Evolutionary conservation across 2,113 vertebrate genomes (phyloP).

Genomic region (Falcunculus frontatus): DNA sequence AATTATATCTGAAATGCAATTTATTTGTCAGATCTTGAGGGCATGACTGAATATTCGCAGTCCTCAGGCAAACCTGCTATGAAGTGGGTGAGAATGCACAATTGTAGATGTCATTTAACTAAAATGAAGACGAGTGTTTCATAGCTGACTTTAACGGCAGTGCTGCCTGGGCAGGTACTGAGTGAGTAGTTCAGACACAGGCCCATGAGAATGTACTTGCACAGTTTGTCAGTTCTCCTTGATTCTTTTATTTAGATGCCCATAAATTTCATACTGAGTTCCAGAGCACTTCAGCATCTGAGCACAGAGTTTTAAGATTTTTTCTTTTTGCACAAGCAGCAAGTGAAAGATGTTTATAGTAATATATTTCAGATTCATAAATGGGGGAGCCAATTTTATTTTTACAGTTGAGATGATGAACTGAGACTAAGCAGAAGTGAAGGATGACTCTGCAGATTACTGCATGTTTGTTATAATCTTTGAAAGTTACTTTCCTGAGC

Average conservation of each 20-base stretch:
- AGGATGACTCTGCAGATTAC: background rate
- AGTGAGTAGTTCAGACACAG: background rate
- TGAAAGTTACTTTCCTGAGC: background rate
- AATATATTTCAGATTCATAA: background rate
- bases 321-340: background rate
- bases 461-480: background rate
- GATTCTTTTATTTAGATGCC: background rate
- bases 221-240: background rate
- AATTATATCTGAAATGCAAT: background rate
- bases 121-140: background rate
- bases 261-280: background rate
- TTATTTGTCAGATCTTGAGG: background rate
- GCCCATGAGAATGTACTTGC: background rate
- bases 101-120: background rate
- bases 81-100: background rate
- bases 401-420: conserved; percentile 2
- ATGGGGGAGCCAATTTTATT: background rate
- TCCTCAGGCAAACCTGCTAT: background rate
- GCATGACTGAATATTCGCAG: background rate
- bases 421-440: background rate
- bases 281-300: background rate
- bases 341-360: conserved; percentile 15
- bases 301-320: background rate
- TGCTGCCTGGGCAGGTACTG: background rate
- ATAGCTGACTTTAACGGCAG: background rate